Evolutionary conservation across 2,113 vertebrate genomes (phyloP), one percentile per base, ranked within the genome.

Genomic region (Caranx melampygus): DNA sequence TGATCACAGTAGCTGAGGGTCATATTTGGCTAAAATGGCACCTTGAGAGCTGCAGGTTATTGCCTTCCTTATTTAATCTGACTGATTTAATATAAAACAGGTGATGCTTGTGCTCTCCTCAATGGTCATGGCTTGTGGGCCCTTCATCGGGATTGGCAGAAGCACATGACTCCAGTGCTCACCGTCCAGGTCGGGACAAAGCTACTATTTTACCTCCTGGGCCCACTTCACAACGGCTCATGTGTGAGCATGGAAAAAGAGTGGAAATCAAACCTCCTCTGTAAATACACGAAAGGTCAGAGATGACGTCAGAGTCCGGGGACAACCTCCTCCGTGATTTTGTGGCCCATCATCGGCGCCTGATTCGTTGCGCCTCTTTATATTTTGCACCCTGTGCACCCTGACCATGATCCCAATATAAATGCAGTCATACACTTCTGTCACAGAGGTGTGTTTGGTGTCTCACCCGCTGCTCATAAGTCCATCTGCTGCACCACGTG

Each of bases 241-340:
- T 89, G 92, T 94, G 93, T 94, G 88, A 88, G 90, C 83, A 77
- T 89, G 88, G 87, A 91, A 91, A 92, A 93, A 84, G 78, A 79
- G 83, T 89, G 87, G 82, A 93, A 94, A 92, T 92, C 75, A 92
- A 93, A 90, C 87, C 87, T 86, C 81, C 84, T 94, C 91, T 89
- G 87, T 89, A 93, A 93, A 95, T 89, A 93, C 86, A 86, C 75
- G 68, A 95, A 93, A 94, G 92, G 92, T 94, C 90, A 93, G 84
- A 0, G 62, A 87, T 93, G 93, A 93, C 90, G 88, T 94, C 86
- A 83, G 89, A 83, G 75, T 82, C 60, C 73, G 5, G 82, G 82
- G 82, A 80, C 89, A 16, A 84, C 85, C 75, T 69, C 54, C 75
- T 65, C 68, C 55, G 11, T 75, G 87, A 88, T 87, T 90, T 83